phyloP scores from a whole-genome alignment of 2,797 vertebrate species.

The Chelonia mydas region DNA sequence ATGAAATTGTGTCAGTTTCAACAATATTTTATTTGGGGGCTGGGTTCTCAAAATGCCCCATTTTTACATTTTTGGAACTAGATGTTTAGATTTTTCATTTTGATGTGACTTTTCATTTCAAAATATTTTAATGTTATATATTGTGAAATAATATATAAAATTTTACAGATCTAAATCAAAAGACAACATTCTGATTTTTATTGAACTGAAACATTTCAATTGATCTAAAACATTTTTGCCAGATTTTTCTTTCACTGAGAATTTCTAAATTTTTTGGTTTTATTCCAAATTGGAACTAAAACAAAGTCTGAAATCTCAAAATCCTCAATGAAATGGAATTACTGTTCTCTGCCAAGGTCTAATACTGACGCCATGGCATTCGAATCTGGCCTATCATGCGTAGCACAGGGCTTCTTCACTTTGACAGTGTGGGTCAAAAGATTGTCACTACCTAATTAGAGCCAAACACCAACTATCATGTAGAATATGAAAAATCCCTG shows the following conservation, averaged over 20 bases:
- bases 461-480: conserved; percentile 1
- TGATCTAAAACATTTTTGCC: background rate
- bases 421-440: background rate
- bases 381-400: background rate
- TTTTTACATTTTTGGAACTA: background rate
- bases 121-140: background rate
- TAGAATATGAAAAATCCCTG: background rate
- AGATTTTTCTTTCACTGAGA: background rate
- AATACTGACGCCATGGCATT: background rate
- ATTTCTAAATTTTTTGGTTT: background rate
- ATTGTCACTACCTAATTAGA: background rate
- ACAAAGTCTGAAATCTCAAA: background rate
- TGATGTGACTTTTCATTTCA: background rate
- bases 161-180: background rate
- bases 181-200: background rate
- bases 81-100: background rate
- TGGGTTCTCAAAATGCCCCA: fast-evolving
- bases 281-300: background rate
- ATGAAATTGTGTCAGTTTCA: background rate
- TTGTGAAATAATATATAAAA: background rate
- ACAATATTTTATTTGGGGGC: background rate
- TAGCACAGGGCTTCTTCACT: background rate
- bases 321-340: background rate
- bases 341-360: background rate
- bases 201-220: background rate